A percentile compares a stretch with the other conserved stretches of the same genome.
Conservation (phyloP, 2,888 invertebrate genomes). For the Polyploca ridens region DNA sequence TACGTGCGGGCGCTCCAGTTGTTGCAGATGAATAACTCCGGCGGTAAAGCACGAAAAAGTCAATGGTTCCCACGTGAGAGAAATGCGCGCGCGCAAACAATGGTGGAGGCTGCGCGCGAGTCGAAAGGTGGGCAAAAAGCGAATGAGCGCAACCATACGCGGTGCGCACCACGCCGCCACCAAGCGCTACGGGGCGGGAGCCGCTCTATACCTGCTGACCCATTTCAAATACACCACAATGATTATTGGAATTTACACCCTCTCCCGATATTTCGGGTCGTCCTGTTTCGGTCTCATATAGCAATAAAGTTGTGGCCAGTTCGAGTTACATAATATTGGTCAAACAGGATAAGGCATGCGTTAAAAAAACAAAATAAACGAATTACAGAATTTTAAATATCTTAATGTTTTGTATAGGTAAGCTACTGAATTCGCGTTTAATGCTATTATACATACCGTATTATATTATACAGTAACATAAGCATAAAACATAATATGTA, state of each 20-base stretch:
- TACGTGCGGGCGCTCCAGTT: slow-evolving; percentile 61
- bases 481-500: no score
- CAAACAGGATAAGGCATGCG: not conserved
- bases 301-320: not conserved
- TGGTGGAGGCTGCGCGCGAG: slow-evolving; percentile 78
- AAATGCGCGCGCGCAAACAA: slow-evolving; percentile 74
- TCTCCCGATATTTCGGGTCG: slow-evolving; percentile 17
- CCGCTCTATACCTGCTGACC: slow-evolving; percentile 74
- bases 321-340: not conserved
- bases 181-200: slow-evolving; percentile 26
- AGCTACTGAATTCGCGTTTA: no score
- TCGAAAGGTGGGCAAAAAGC: slow-evolving; percentile 84
- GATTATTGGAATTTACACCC: slow-evolving; percentile 48
- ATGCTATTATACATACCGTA: no score
- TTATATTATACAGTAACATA: no score
- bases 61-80: slow-evolving; percentile 79
- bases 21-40: slow-evolving; percentile 58
- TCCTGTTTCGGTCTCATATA: slow-evolving; percentile 3
- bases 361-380: not conserved
- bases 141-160: slow-evolving; percentile 66
- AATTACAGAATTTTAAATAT: not conserved
- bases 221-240: slow-evolving; percentile 63
- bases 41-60: slow-evolving; percentile 72
- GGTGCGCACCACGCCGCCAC: slow-evolving; percentile 44
- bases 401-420: no score